Evolutionary conservation across 2,113 vertebrate species (phyloP).

Genomic region (Brienomyrus longianalis): DNA sequence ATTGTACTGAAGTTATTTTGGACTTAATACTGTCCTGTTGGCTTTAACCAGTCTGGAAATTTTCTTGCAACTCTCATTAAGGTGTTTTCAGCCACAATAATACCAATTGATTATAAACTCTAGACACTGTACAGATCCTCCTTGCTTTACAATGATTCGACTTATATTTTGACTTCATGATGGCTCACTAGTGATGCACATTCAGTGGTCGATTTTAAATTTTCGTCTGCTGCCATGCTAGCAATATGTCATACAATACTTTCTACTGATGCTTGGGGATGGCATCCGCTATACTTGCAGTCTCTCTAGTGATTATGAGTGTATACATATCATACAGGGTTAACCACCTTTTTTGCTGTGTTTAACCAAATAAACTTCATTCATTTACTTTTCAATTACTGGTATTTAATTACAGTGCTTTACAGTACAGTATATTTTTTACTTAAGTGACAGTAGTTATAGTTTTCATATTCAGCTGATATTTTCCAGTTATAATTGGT

Average conservation of each 20-base stretch:
- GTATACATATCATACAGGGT: not conserved
- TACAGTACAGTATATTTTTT: not conserved
- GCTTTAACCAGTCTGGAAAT: not conserved
- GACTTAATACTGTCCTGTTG: not conserved
- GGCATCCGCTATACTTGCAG: not conserved
- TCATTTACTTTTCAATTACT: not conserved
- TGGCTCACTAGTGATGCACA: not conserved
- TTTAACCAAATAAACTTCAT: not conserved
- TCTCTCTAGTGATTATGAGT: not conserved
- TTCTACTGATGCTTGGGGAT: not conserved
- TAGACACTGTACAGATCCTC: not conserved
- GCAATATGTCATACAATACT: not conserved
- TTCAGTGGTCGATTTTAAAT: not conserved
- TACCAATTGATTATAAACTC: not conserved
- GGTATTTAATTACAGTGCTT: too few relatives aligned
- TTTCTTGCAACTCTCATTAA: not conserved
- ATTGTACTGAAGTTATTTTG: not conserved
- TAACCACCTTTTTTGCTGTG: not conserved
- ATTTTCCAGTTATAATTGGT: not conserved
- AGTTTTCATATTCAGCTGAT: not conserved
- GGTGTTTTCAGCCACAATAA: not conserved
- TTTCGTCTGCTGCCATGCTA: not conserved
- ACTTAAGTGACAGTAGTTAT: not conserved
- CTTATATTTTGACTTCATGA: not conserved
- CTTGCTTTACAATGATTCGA: not conserved